phyloP scores from a whole-genome alignment of 2,797 vertebrate species.

The Tangara arthus region DNA sequence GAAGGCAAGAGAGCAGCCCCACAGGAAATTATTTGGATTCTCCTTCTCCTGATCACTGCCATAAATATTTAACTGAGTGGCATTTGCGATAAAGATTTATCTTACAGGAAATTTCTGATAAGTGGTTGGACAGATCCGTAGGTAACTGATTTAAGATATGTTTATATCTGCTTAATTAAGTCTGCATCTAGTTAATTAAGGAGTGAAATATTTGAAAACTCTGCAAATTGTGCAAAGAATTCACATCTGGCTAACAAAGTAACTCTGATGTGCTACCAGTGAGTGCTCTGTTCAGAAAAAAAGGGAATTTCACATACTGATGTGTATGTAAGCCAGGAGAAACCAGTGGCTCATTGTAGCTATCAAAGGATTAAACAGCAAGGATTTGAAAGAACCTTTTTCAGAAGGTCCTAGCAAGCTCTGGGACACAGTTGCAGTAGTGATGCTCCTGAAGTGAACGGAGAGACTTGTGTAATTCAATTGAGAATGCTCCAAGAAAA shows the following conservation, averaged over 20 bases:
- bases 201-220: slow-evolving; percentile 12
- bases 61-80: neutral
- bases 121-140: neutral
- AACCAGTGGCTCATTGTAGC: neutral
- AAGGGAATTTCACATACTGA: neutral
- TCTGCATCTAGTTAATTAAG: slow-evolving; percentile 6
- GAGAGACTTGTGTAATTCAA: neutral
- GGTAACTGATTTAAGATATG: neutral
- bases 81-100: neutral
- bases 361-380: neutral
- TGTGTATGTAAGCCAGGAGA: neutral
- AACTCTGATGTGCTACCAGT: neutral
- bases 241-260: neutral
- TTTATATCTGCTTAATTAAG: neutral
- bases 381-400: slow-evolving; percentile 13
- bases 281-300: neutral
- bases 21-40: slow-evolving; percentile 11
- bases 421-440: neutral
- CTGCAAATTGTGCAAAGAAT: neutral
- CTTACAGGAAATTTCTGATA: neutral
- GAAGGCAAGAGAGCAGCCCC: neutral
- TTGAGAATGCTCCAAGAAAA: slow-evolving; percentile 25
- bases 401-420: neutral
- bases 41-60: neutral
- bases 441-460: neutral